Base-by-base conservation (phyloP, 1,140 invertebrate species). In the Drosophila parvula region DNA sequence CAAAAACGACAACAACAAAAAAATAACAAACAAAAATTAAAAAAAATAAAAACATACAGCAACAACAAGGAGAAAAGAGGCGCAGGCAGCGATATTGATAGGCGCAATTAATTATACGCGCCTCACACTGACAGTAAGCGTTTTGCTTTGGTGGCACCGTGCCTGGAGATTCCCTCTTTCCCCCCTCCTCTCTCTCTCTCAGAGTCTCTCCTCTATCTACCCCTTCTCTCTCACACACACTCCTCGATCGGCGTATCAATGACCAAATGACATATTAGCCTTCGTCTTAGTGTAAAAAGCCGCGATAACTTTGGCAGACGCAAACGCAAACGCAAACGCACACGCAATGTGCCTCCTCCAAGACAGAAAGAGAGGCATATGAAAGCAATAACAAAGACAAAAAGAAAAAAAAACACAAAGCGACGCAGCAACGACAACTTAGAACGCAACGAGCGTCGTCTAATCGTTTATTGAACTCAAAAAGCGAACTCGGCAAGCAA, bases 231-330 rank as follows among this genome's bases (percentile, higher is more conserved):
- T 58, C 30, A 30, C 47, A 53, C 51, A 53, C 51, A 53, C 51
- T 45, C 18, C 9, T 16, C 74, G 53, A 53, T 64, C 57, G 77
- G 69, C 83, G 83, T 86, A 86, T 86, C 83, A 86, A 88, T 86
- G 83, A 89, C 83, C 83, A 86, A 86, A 86, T 86, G 83, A 86
- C 83, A 86, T 86, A 88, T 86, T 86, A 86, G 83, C 83, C 83
- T 88, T 86, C 83, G 83, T 88, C 83, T 86, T 86, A 86, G 83
- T 88, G 83, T 86, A 86, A 86, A 86, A 86, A 86, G 83, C 83
- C 63, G 79, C 84, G 83, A 86, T 86, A 86, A 86, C 79, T 86
- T 86, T 88, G 83, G 83, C 83, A 88, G 83, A 86, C 82, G 77
- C 77, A 80, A 63, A 79, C 81, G 77, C 81, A 70, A 81, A 50